Evolutionary conservation across 1,140 invertebrate species (phyloP).

Genomic region (Drosophila mayri): DNA sequence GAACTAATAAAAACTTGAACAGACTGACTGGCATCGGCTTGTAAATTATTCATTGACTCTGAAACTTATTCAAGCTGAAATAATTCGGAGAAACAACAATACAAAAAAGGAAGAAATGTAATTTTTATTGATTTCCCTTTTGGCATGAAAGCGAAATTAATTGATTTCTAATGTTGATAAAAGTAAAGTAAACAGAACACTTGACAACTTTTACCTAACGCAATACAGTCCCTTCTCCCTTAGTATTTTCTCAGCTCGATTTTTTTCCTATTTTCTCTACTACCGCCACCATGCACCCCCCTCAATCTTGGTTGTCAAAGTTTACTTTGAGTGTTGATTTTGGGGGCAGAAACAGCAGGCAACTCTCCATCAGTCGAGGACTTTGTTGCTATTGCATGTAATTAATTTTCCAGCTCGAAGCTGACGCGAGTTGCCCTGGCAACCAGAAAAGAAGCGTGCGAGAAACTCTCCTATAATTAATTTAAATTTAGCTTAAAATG

Average conservation of each 20-base stretch:
- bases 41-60: conserved; percentile 44
- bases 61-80: conserved; percentile 30
- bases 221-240: neutral
- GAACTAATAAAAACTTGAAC: conserved; percentile 15
- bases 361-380: conserved; percentile 26
- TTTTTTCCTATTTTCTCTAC: conserved; percentile 13
- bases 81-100: conserved; percentile 28
- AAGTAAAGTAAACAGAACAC: conserved; percentile 61
- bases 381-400: conserved; percentile 65
- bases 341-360: conserved; percentile 51
- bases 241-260: conserved; percentile 7
- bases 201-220: conserved; percentile 53
- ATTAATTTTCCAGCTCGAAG: conserved; percentile 66
- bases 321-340: conserved; percentile 64
- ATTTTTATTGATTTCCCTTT: conserved; percentile 58
- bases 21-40: neutral
- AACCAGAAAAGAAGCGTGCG: conserved; percentile 20
- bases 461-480: conserved; percentile 54
- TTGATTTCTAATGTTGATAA: conserved; percentile 70
- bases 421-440: conserved; percentile 12
- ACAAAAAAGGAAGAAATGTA: conserved; percentile 25
- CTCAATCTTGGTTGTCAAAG: conserved; percentile 47
- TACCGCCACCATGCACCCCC: conserved; percentile 1
- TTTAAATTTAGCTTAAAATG: conserved; percentile 71
- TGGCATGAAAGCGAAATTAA: conserved; percentile 54